These are phyloP conservation scores for Halictus rubicundus DNA, from an alignment of 1,140 invertebrate species.

Conservation along the genomic window DNA sequence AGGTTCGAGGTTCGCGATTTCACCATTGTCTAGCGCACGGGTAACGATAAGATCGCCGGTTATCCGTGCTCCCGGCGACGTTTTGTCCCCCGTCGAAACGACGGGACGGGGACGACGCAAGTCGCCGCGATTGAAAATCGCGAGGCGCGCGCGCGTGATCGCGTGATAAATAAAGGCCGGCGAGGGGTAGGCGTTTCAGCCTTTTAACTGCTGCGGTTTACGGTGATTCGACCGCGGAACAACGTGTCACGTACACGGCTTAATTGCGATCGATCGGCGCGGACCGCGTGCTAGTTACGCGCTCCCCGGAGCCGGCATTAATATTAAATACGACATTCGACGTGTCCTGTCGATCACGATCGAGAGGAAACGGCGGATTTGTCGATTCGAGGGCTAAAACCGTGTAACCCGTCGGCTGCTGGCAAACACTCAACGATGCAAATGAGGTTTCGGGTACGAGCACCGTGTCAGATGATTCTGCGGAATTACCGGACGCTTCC, in stretches of 20 bases:
- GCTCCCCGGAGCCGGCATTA: background rate
- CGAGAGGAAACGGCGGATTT: background rate
- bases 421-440: conserved; percentile 3
- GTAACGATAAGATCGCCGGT: too few species aligned
- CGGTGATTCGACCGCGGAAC: conserved; percentile 10
- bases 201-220: conserved; percentile 43
- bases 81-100: background rate
- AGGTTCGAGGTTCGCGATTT: background rate
- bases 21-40: background rate
- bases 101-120: background rate
- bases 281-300: background rate
- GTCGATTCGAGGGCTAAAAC: background rate
- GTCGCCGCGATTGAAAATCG: background rate
- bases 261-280: conserved; percentile 37
- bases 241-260: conserved; percentile 34
- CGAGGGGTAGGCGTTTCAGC: conserved; percentile 2
- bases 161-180: background rate
- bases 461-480: too few species aligned
- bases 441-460: background rate
- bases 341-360: background rate
- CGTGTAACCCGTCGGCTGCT: background rate
- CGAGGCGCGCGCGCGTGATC: background rate
- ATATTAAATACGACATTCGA: conserved; percentile 26
- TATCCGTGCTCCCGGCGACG: background rate
- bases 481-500: too few species aligned